Evolutionary conservation across 2,888 invertebrate genomes (phyloP).

Genomic region (Ceratothoa steindachneri): DNA sequence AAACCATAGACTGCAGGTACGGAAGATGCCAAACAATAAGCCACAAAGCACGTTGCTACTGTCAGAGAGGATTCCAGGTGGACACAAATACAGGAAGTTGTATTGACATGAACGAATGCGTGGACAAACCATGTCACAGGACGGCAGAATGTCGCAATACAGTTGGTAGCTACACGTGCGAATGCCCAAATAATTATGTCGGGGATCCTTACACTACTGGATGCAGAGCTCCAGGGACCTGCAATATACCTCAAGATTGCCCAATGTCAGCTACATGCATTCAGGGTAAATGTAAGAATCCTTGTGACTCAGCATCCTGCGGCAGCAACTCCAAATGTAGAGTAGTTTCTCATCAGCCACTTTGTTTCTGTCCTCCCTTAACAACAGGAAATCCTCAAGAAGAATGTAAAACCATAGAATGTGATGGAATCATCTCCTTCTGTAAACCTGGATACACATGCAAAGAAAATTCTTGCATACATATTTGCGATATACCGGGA

Average conservation of each 20-base stretch:
- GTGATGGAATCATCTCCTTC: conserved; percentile 67
- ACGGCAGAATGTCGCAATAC: conserved; percentile 61
- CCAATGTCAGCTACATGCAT: conserved; percentile 60
- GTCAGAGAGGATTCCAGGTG: conserved; percentile 66
- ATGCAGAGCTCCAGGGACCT: conserved; percentile 74
- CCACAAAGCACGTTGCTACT: conserved; percentile 69
- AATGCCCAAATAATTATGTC: conserved; percentile 65
- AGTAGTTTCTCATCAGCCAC: conserved; percentile 68
- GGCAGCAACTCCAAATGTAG: conserved; percentile 67
- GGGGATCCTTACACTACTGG: conserved; percentile 70
- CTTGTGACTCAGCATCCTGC: conserved; percentile 61
- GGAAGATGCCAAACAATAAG: conserved; percentile 71
- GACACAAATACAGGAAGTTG: conserved; percentile 63
- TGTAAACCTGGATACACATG: conserved; percentile 67
- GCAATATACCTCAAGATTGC: conserved; percentile 50
- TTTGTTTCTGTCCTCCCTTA: conserved; percentile 63
- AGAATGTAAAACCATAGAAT: conserved; percentile 71
- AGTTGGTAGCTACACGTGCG: conserved; percentile 71
- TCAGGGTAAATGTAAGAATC: conserved; percentile 68
- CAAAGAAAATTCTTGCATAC: conserved; percentile 70
- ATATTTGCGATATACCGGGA: conserved; percentile 74
- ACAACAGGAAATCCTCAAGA: conserved; percentile 51
- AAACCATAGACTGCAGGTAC: conserved; percentile 70
- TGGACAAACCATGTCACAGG: conserved; percentile 70
- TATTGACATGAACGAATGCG: conserved; percentile 76